Evolutionary conservation across 2,797 vertebrate species (phyloP).

Genomic region (Urosaurus nigricauda): DNA sequence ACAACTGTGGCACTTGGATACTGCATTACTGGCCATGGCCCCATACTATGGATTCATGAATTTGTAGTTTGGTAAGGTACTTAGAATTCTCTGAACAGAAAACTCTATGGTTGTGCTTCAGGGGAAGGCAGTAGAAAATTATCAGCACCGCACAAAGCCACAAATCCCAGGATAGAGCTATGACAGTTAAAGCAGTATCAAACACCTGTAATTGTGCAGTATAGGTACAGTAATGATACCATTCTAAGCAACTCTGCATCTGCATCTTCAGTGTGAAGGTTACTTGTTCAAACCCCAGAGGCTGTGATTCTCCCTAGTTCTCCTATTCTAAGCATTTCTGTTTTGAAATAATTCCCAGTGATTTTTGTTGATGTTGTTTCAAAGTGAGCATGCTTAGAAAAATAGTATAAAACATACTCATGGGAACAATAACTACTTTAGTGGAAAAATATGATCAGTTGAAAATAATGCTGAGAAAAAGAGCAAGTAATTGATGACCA

Average conservation of each 20-base stretch:
- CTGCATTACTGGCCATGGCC: too few species aligned
- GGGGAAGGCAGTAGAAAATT: too few species aligned
- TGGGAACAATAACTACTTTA: background rate
- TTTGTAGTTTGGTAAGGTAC: too few species aligned
- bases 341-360: background rate
- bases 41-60: too few species aligned
- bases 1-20: too few species aligned
- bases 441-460: background rate
- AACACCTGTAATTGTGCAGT: background rate
- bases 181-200: background rate
- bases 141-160: too few species aligned
- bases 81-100: too few species aligned
- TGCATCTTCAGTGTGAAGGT: background rate
- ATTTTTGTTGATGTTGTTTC: background rate
- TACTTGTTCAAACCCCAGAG: background rate
- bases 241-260: background rate
- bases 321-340: background rate
- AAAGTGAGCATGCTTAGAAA: background rate
- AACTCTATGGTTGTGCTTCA: too few species aligned
- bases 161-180: too few species aligned
- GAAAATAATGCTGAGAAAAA: constrained; percentile 22
- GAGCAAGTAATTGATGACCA: constrained; percentile 7
- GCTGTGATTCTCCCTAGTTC: background rate
- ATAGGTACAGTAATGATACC: background rate
- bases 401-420: background rate